These are phyloP conservation scores for Otocyon megalotis DNA, from an alignment of 2,113 vertebrate genomes.

Conservation along the genomic window DNA sequence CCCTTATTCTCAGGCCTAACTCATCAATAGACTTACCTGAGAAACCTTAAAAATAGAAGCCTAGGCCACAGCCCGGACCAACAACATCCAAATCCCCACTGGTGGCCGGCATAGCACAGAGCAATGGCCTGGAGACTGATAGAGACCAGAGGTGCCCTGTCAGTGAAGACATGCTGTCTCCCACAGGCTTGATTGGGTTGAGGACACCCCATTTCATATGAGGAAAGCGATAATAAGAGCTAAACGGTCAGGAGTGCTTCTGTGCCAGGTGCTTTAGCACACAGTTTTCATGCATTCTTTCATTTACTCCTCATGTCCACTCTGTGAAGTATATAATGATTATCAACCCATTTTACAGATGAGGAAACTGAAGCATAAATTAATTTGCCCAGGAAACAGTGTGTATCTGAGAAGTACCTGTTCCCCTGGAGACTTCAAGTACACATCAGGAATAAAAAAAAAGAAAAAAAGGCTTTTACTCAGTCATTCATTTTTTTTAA, in stretches of 20 bases:
- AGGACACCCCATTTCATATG: background rate
- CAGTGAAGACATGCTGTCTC: background rate
- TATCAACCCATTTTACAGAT: background rate
- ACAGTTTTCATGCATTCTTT: background rate
- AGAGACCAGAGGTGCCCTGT: background rate
- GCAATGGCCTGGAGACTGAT: background rate
- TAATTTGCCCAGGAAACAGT: background rate
- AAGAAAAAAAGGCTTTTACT: background rate
- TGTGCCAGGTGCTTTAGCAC: background rate
- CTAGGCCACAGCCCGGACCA: background rate
- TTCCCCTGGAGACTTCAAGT: background rate
- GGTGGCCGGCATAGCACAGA: background rate
- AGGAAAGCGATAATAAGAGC: background rate
- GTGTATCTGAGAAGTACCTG: background rate
- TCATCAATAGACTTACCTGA: background rate
- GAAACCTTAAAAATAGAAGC: background rate
- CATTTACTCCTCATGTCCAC: background rate
- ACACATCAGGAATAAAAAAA: background rate
- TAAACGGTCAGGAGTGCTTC: background rate
- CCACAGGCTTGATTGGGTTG: background rate
- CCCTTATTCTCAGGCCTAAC: background rate
- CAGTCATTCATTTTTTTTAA: background rate
- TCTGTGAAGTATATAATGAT: background rate
- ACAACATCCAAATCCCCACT: background rate
- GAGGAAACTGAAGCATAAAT: background rate